Conservation (phyloP, 2,888 invertebrate species). For the Thymelicus sylvestris region DNA sequence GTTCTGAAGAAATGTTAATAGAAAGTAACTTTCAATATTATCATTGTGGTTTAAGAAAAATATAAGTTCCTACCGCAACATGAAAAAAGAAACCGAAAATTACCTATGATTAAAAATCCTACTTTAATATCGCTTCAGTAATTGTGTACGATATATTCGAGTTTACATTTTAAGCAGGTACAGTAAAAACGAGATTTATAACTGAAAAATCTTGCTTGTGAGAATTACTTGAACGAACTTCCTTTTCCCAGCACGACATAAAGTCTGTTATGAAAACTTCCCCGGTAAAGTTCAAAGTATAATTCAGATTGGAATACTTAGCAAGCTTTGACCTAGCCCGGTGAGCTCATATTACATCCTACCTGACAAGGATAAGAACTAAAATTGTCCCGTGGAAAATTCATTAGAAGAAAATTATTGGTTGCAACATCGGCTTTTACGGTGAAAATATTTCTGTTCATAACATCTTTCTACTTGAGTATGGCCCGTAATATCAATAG, state of each 20-base stretch:
- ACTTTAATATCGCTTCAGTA: too few species aligned
- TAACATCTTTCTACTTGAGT: too few species aligned
- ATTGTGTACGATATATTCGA: too few species aligned
- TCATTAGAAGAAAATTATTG: slow-evolving; percentile 7
- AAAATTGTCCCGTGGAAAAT: slow-evolving; percentile 16
- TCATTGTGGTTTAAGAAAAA: too few species aligned
- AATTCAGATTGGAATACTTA: slow-evolving; percentile 30
- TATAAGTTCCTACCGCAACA: too few species aligned
- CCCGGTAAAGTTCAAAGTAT: slow-evolving; percentile 17
- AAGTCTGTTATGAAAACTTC: slow-evolving; percentile 21
- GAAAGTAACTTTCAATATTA: too few species aligned
- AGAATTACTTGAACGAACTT: not conserved
- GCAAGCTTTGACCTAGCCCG: slow-evolving; percentile 16
- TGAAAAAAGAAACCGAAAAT: too few species aligned
- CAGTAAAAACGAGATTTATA: not conserved
- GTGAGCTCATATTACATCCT: slow-evolving; percentile 4
- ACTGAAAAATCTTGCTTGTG: not conserved
- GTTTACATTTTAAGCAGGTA: not conserved
- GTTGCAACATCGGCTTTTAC: not conserved
- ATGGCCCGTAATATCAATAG: too few species aligned
- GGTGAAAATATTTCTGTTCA: too few species aligned
- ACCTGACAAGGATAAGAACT: slow-evolving; percentile 10
- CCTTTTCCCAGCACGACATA: not conserved
- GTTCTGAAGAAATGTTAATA: too few species aligned
- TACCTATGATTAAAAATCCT: too few species aligned